phyloP scores from a whole-genome alignment of 2,888 invertebrate species.

The Drosophila koepferae region DNA sequence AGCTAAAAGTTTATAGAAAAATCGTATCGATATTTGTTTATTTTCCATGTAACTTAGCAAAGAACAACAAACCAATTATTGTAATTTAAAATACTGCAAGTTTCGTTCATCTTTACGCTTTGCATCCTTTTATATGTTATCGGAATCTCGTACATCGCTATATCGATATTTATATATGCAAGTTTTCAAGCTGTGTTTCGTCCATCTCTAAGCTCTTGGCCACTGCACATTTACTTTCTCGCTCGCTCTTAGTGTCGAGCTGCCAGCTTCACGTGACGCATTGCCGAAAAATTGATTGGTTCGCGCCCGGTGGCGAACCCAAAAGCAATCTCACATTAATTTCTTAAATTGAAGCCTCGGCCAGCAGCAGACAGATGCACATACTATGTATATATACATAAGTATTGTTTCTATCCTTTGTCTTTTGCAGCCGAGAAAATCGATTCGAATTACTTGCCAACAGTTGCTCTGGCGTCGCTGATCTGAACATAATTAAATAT shows the following conservation, averaged over 20 bases:
- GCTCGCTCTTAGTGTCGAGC: neutral
- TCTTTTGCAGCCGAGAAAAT: slow-evolving; percentile 32
- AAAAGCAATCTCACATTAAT: slow-evolving; percentile 67
- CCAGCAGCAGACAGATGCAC: slow-evolving; percentile 8
- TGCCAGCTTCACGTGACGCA: slow-evolving; percentile 44
- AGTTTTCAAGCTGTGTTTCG: neutral
- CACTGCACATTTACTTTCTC: neutral
- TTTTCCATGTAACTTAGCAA: too few relatives aligned
- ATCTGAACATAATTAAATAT: slow-evolving; percentile 56
- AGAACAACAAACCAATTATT: too few relatives aligned
- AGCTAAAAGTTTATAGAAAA: neutral
- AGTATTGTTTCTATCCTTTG: slow-evolving; percentile 5
- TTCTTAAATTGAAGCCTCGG: slow-evolving; percentile 65
- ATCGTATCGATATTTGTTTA: neutral
- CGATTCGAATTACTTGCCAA: slow-evolving; percentile 47
- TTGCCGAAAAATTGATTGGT: slow-evolving; percentile 62
- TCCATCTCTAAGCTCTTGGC: neutral
- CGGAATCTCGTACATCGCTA: neutral
- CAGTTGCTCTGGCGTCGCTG: slow-evolving; percentile 21
- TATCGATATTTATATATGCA: neutral
- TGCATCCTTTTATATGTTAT: neutral
- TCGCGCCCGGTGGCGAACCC: slow-evolving; percentile 41
- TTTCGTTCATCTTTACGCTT: neutral
- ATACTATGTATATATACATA: neutral
- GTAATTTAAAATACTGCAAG: neutral